Percentiles rank a stretch among this genome's conserved stretches.
phyloP scores from a whole-genome alignment of 1,140 invertebrate species.

The Drepana arcuata region DNA sequence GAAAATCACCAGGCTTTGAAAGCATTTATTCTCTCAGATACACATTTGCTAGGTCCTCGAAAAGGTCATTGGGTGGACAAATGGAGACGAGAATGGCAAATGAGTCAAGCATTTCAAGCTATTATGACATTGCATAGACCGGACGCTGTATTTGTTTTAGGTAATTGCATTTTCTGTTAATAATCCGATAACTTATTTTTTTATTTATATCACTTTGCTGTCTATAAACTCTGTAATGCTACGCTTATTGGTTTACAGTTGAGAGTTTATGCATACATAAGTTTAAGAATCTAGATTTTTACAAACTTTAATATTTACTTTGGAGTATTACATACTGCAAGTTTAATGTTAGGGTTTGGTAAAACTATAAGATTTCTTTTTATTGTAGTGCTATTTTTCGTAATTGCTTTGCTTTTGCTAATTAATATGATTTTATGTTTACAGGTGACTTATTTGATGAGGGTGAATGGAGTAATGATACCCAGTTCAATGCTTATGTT shows the following conservation, averaged over 20 bases:
- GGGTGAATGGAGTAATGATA: conserved; percentile 87
- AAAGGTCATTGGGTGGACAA: conserved; percentile 98
- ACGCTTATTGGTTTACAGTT: no score
- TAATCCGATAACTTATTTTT: conserved; percentile 3
- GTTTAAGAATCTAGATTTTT: no score
- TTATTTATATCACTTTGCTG: no score
- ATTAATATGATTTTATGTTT: no score
- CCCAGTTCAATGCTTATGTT: conserved; percentile 85
- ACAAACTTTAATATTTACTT: no score
- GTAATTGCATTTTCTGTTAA: conserved; percentile 57
- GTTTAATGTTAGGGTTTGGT: no score
- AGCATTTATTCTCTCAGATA: conserved; percentile 92
- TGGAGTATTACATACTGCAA: no score
- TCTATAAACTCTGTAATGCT: no score
- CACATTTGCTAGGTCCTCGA: conserved; percentile 90
- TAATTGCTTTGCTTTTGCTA: no score
- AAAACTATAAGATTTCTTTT: no score
- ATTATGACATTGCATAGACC: conserved; percentile 87
- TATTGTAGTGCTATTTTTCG: no score
- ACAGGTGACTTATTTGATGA: conserved; percentile 97
- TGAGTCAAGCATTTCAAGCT: conserved; percentile 94
- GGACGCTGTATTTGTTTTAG: conserved; percentile 94
- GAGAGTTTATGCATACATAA: no score
- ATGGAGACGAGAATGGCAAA: conserved; percentile 97
- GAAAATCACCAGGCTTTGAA: conserved; percentile 58